Conservation (phyloP, 2,888 invertebrate genomes). For the Heteromurus nitidus region DNA sequence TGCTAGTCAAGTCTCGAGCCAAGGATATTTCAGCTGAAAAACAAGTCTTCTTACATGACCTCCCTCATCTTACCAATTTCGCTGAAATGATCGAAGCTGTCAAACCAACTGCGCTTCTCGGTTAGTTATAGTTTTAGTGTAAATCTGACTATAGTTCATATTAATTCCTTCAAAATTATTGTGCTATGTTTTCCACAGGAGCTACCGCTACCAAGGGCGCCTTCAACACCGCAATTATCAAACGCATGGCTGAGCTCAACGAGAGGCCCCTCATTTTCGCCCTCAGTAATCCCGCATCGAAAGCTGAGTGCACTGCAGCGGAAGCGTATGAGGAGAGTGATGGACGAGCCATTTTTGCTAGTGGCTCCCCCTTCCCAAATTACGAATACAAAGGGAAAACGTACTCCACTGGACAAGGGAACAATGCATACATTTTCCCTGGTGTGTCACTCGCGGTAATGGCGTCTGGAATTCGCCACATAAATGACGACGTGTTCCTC, state of each 20-base stretch:
- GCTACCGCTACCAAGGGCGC: conserved; percentile 95
- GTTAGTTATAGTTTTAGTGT: conserved; percentile 78
- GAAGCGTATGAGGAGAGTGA: conserved; percentile 89
- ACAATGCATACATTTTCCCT: conserved; percentile 98
- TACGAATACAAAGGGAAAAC: conserved; percentile 87
- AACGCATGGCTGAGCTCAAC: conserved; percentile 87
- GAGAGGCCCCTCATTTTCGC: conserved; percentile 96
- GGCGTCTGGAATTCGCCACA: conserved; percentile 89
- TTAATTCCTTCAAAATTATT: background rate
- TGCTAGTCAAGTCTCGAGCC: conserved; percentile 91
- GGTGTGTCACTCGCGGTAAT: conserved; percentile 96
- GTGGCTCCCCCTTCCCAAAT: conserved; percentile 96
- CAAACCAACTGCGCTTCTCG: conserved; percentile 94
- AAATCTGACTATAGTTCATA: background rate
- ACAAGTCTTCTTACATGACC: conserved; percentile 86
- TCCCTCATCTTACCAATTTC: conserved; percentile 85
- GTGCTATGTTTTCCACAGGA: conserved; percentile 79
- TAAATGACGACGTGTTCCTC: conserved; percentile 94
- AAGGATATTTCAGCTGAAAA: conserved; percentile 87
- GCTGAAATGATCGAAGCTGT: conserved; percentile 86
- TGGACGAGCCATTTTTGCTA: conserved; percentile 94
- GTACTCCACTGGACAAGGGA: conserved; percentile 95
- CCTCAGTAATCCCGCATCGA: conserved; percentile 97
- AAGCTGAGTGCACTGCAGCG: conserved; percentile 99
- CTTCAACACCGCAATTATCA: conserved; percentile 83